Conservation (phyloP, 2,888 invertebrate genomes). For the Anarsia innoxiella region DNA sequence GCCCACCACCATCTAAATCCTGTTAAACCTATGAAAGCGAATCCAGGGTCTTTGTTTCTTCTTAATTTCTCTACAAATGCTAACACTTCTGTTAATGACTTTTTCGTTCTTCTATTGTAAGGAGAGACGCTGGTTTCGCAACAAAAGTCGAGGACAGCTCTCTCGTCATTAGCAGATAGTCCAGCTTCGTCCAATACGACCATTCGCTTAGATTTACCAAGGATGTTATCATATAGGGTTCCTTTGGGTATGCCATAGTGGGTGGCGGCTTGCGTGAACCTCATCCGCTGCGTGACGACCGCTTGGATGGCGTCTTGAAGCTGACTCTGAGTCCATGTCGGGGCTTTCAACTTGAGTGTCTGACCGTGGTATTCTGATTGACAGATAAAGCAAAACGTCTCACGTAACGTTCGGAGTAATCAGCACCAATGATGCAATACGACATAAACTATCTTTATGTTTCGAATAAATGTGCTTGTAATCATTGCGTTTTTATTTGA, state of each 20-base stretch:
- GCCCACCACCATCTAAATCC: conserved; percentile 90
- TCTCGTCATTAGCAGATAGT: conserved; percentile 76
- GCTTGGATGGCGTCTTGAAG: conserved; percentile 85
- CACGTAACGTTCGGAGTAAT: conserved; percentile 19
- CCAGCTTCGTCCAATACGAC: conserved; percentile 82
- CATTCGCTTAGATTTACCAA: conserved; percentile 86
- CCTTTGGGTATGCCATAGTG: conserved; percentile 85
- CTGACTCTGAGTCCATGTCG: conserved; percentile 83
- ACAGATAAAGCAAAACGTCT: conserved; percentile 40
- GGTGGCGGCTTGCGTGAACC: conserved; percentile 84
- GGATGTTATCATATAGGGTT: conserved; percentile 84
- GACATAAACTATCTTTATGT: too few relatives aligned
- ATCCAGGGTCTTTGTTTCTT: conserved; percentile 74
- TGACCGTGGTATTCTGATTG: conserved; percentile 72
- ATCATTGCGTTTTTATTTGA: too few relatives aligned
- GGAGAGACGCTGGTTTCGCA: conserved; percentile 82
- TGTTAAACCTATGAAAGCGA: conserved; percentile 80
- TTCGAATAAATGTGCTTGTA: too few relatives aligned
- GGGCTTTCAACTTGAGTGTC: conserved; percentile 82
- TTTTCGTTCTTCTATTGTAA: conserved; percentile 83
- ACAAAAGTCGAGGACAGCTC: conserved; percentile 81
- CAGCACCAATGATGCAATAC: conserved; percentile 26
- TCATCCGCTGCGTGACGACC: conserved; percentile 83
- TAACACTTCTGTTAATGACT: conserved; percentile 77
- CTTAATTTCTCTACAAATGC: conserved; percentile 79